A percentile compares a stretch with the other conserved stretches of the same genome.
These are phyloP conservation scores for Buphagus erythrorhynchus DNA, from an alignment of 2,797 vertebrate species.

Conservation along the genomic window DNA sequence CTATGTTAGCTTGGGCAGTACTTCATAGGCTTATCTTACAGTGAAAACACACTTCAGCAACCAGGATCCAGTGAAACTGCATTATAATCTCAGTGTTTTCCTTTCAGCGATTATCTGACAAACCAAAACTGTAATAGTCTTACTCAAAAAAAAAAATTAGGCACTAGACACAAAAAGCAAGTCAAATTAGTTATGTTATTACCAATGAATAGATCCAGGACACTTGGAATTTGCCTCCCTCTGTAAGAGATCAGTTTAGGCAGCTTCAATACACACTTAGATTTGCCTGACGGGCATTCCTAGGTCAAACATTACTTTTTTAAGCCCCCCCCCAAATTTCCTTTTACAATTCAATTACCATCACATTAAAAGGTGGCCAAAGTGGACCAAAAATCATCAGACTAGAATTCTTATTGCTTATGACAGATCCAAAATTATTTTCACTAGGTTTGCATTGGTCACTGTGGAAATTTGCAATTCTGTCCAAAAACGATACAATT, in stretches of 20 bases:
- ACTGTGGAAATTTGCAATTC: constrained; percentile 59
- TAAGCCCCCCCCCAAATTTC: constrained; percentile 21
- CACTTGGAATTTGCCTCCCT: constrained; percentile 1
- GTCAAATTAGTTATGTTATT: constrained; percentile 61
- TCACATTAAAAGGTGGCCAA: constrained; percentile 18
- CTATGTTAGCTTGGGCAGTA: constrained; percentile 74
- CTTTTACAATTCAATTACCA: constrained; percentile 46
- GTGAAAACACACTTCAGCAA: constrained; percentile 68
- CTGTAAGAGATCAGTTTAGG: not conserved
- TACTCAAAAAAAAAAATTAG: constrained; percentile 60
- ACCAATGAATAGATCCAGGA: constrained; percentile 50
- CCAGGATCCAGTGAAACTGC: constrained; percentile 55
- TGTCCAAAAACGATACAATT: constrained; percentile 63
- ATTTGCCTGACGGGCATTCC: not conserved
- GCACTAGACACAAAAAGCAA: constrained; percentile 50
- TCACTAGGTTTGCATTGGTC: constrained; percentile 37
- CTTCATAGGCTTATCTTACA: constrained; percentile 73
- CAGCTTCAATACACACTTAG: not conserved
- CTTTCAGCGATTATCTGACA: constrained; percentile 70
- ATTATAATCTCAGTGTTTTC: constrained; percentile 70
- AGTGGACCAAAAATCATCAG: constrained; percentile 15
- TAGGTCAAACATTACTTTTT: not conserved
- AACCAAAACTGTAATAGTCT: constrained; percentile 64
- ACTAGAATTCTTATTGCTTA: constrained; percentile 37
- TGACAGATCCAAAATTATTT: constrained; percentile 61